Conservation (phyloP, 2,113 vertebrate species). For the Cyphomyrus discorhynchus region DNA sequence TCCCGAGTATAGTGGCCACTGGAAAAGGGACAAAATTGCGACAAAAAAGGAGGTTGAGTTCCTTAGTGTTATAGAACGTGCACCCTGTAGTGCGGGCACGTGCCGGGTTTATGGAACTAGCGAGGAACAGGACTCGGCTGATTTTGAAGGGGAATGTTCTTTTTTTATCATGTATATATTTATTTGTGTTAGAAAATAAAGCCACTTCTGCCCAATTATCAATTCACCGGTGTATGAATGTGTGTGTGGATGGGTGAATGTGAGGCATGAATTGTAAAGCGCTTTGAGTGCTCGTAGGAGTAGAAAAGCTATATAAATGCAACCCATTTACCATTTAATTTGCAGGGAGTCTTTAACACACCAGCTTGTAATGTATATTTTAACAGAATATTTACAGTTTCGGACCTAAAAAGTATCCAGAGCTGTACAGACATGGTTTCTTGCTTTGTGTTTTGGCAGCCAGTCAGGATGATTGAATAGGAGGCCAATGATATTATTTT, state of each 20-base stretch:
- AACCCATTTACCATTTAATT: too few species aligned
- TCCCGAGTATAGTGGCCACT: not conserved
- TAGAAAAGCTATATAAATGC: too few species aligned
- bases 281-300: too few species aligned
- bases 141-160: not conserved
- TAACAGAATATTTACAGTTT: not conserved
- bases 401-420: not conserved
- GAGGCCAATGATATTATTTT: not conserved
- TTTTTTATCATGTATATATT: not conserved
- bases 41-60: not conserved
- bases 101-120: not conserved
- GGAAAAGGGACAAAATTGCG: not conserved
- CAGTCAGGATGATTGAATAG: not conserved
- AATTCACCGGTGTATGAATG: not conserved
- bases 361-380: not conserved
- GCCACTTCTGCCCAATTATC: not conserved
- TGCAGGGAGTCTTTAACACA: not conserved
- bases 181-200: not conserved
- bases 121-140: not conserved
- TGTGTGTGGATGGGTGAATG: too few species aligned
- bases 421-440: not conserved
- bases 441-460: not conserved
- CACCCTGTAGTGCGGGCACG: not conserved
- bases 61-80: not conserved
- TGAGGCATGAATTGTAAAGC: too few species aligned